Percentiles rank a stretch among this genome's conserved stretches.
Evolutionary conservation across 2,888 invertebrate species (phyloP).

Genomic region (Pinctada fucata): DNA sequence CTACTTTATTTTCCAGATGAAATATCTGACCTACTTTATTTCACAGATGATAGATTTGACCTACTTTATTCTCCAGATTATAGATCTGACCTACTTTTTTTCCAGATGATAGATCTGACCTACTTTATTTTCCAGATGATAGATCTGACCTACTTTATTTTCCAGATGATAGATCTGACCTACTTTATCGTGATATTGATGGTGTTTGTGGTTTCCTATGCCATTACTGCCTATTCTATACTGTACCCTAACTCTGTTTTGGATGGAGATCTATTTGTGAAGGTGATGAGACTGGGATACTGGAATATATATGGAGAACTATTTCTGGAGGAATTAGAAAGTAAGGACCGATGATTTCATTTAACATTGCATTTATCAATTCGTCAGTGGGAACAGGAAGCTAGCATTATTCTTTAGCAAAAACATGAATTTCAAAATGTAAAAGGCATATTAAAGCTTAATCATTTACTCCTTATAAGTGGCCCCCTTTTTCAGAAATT

Average conservation of each 20-base stretch:
- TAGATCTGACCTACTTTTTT: constrained; percentile 73
- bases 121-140: not conserved
- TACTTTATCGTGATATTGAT: constrained; percentile 74
- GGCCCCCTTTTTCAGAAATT: too few relatives aligned
- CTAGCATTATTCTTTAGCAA: too few relatives aligned
- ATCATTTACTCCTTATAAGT: too few relatives aligned
- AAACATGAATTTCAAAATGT: too few relatives aligned
- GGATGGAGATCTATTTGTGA: constrained; percentile 56
- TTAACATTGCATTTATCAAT: too few relatives aligned
- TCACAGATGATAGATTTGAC: too few relatives aligned
- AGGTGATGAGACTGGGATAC: constrained; percentile 75
- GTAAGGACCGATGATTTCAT: constrained; percentile 39
- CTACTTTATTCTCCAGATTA: too few relatives aligned
- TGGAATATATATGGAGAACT: constrained; percentile 78
- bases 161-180: constrained; percentile 60
- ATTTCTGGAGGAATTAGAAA: constrained; percentile 74
- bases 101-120: not conserved
- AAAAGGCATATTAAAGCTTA: too few relatives aligned
- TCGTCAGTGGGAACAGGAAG: too few relatives aligned
- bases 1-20: constrained; percentile 63
- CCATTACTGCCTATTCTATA: constrained; percentile 74
- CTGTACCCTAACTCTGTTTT: constrained; percentile 72
- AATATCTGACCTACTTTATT: too few relatives aligned
- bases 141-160: not conserved
- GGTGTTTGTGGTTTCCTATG: constrained; percentile 75